Base-by-base conservation (phyloP, 1,140 invertebrate genomes). In the Laupala kohalensis region DNA sequence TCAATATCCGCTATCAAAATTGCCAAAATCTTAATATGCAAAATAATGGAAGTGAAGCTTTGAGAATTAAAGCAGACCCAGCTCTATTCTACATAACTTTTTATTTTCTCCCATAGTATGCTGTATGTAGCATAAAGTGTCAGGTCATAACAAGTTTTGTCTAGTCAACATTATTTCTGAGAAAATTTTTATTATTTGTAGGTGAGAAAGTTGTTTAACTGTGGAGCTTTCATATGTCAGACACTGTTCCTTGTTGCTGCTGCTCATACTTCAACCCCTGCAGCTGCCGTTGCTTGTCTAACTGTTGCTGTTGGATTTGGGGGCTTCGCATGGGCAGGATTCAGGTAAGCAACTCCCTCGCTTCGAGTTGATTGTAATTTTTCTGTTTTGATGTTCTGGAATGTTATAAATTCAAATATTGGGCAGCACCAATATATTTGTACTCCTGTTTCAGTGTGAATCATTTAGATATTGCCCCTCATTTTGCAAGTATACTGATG, bases 281-380 rank as follows among this genome's bases (percentile, higher is more conserved):
- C 80, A 1, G 85, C 86, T 69, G 91, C 90, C 28, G 84, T 95
- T 13, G 81, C 87, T 1, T 94, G 87, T 78, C 83, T 97, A 9
- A 92, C 91, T 0, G 85, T 94, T 70, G 92, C 93, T 25, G 92
- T 95, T 13, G 93, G 93, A 0, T 82, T 95, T n/a, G 92, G 93
- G 29, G 94, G 92, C 1, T 94, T 95, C 78, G 91, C 93, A 9
- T 94, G 92, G 91, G 89, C 91, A n/a, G 94, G 92, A 67, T 85
- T 78, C 78, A 69, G 69, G 69, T 69, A 64, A 25, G 25, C 23
- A 65, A 25, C 5, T 2, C 5, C 64, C 64, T 1, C 12, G 9
- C 12, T 65, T 24, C 5, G n/a, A 24, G 23, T 3, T 23, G n/a
- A n/a, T n/a, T 12, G 12, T n/a, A 53, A 0, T 53, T 53, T 0